Evolutionary conservation across 2,888 invertebrate genomes (phyloP).

Genomic region (Ichneumoninae sp.): DNA sequence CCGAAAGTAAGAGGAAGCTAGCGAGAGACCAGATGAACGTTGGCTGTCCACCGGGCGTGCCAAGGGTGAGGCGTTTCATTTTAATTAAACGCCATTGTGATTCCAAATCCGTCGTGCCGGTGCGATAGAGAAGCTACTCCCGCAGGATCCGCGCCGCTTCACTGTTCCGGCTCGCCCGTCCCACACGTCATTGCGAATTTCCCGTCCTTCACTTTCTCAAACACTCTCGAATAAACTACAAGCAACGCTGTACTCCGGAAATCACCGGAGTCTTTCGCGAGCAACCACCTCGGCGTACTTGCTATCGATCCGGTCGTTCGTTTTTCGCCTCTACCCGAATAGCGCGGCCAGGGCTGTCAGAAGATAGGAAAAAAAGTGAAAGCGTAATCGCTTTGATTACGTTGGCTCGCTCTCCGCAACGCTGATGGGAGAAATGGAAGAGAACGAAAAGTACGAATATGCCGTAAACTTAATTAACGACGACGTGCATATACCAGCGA

Average conservation of each 20-base stretch:
- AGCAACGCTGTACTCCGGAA: not conserved
- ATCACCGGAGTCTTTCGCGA: conserved; percentile 28
- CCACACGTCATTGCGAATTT: not conserved
- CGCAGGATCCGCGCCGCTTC: conserved; percentile 9
- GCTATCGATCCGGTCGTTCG: conserved; percentile 33
- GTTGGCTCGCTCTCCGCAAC: not conserved
- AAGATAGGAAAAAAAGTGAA: conserved; percentile 25
- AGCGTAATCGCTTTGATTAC: conserved; percentile 28
- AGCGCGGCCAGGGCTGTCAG: not conserved
- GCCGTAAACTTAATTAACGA: conserved; percentile 13
- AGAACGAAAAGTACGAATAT: conserved; percentile 3
- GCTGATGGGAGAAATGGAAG: not conserved
- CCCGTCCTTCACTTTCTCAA: conserved; percentile 10
- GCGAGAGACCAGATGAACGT: conserved; percentile 26
- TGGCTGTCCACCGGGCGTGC: conserved; percentile 27
- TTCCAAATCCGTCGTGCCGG: conserved; percentile 54
- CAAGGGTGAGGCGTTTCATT: conserved; percentile 51
- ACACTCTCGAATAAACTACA: conserved; percentile 14
- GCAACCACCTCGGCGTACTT: conserved; percentile 1
- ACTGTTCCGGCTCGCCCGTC: conserved; percentile 4
- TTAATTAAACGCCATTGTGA: conserved; percentile 70
- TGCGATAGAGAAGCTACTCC: conserved; percentile 64
- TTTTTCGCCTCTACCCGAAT: not conserved
- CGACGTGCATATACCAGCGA: not conserved
- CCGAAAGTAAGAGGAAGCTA: conserved; percentile 3